Conservation (phyloP, 2,888 invertebrate species). For the Fragum sueziense region DNA sequence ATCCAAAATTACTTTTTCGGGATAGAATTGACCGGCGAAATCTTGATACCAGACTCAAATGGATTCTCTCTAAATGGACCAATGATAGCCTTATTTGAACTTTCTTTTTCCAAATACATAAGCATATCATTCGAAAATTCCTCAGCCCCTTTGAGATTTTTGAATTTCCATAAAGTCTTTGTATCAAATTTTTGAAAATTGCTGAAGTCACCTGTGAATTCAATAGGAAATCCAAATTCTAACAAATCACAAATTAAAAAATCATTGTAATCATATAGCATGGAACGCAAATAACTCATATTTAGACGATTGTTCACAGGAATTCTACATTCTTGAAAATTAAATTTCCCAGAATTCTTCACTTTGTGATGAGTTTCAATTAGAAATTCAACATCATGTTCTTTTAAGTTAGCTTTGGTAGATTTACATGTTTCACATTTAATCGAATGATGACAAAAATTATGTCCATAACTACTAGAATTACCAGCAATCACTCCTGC, state of each 20-base stretch:
- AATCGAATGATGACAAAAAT: neutral
- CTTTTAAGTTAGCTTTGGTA: neutral
- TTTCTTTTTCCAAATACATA: too few relatives aligned
- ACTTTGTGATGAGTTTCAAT: constrained; percentile 1
- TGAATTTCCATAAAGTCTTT: too few relatives aligned
- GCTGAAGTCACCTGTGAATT: neutral
- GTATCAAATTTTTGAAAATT: too few relatives aligned
- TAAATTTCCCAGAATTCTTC: constrained; percentile 14
- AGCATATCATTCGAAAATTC: too few relatives aligned
- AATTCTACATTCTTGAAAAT: constrained; percentile 31
- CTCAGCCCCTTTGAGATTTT: too few relatives aligned
- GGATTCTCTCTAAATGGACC: too few relatives aligned
- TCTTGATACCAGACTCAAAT: too few relatives aligned
- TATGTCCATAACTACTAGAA: neutral
- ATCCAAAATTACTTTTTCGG: too few relatives aligned
- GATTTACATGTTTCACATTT: neutral
- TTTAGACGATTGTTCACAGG: constrained; percentile 10
- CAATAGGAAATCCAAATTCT: constrained; percentile 1
- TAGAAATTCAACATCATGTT: neutral
- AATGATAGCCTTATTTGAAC: too few relatives aligned
- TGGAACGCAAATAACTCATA: constrained; percentile 11
- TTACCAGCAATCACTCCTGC: too few relatives aligned
- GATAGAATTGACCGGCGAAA: too few relatives aligned
- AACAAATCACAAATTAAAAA: neutral
- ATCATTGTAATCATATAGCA: constrained; percentile 11